Conservation (phyloP, 2,113 vertebrate species). For the Urocynchramus pylzowi region DNA sequence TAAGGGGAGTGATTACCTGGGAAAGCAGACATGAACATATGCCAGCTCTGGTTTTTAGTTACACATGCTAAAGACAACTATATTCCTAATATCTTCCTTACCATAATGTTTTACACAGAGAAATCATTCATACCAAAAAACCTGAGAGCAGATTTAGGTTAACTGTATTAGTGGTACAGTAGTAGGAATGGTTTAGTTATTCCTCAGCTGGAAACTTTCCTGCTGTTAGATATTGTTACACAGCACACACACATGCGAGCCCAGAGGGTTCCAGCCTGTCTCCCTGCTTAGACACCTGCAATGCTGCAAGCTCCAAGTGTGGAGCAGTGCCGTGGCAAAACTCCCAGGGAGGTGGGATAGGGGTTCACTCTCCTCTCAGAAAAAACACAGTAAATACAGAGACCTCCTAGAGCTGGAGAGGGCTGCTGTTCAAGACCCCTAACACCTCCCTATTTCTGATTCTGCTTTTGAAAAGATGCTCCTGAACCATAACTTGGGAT, state of each 20-base stretch:
- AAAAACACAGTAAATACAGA: not conserved
- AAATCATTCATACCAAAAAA: not conserved
- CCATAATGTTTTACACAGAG: not conserved
- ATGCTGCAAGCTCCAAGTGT: not conserved
- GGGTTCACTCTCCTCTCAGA: not conserved
- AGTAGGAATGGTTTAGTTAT: not conserved
- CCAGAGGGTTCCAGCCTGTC: not conserved
- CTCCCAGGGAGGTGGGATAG: not conserved
- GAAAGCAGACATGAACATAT: not conserved
- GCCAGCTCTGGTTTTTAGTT: not conserved
- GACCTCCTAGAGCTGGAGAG: not conserved
- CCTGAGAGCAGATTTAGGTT: not conserved
- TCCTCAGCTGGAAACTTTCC: not conserved
- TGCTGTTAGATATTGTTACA: not conserved
- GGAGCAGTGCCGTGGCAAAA: not conserved
- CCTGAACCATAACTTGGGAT: not conserved
- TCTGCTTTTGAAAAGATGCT: not conserved
- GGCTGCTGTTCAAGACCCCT: not conserved
- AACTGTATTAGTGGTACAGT: not conserved
- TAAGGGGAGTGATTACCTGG: not conserved
- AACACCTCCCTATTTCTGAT: not conserved
- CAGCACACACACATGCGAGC: not conserved
- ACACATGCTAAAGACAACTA: not conserved
- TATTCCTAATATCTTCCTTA: not conserved
- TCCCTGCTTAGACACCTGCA: not conserved